These are phyloP conservation scores for Sebastes vulpes DNA, from an alignment of 2,797 vertebrate genomes.

Conservation along the genomic window DNA sequence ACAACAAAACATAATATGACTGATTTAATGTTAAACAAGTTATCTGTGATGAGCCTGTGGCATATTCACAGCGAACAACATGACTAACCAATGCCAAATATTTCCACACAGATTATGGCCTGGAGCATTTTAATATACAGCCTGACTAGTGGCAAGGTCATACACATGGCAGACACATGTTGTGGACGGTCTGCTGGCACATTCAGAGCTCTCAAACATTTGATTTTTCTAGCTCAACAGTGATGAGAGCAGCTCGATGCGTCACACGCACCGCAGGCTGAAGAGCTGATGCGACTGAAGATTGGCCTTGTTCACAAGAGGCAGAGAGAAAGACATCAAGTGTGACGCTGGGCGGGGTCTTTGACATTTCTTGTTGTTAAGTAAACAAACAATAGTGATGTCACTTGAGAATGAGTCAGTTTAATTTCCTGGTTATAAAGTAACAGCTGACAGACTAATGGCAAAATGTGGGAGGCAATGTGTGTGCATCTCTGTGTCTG, in stretches of 20 bases:
- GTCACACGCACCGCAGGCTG: slow-evolving; percentile 18
- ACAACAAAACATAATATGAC: background rate
- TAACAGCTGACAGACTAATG: background rate
- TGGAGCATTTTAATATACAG: background rate
- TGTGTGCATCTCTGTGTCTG: background rate
- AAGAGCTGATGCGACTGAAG: slow-evolving; percentile 18
- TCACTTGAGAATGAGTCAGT: slow-evolving; percentile 11
- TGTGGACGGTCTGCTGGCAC: slow-evolving; percentile 21
- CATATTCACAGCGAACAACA: background rate
- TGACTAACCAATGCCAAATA: background rate
- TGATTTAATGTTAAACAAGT: background rate
- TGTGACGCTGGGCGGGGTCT: background rate
- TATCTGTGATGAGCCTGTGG: background rate
- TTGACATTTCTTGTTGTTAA: slow-evolving; percentile 26
- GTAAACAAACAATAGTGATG: slow-evolving; percentile 32
- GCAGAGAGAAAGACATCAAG: background rate
- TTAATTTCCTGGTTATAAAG: slow-evolving; percentile 4
- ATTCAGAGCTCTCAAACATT: background rate
- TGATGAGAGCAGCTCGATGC: slow-evolving; percentile 22
- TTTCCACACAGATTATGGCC: background rate
- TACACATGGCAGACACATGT: background rate
- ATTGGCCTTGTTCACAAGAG: slow-evolving; percentile 8
- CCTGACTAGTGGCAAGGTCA: background rate
- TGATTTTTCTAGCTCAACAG: slow-evolving; percentile 12
- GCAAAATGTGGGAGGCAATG: background rate